Percentiles rank a stretch among this genome's conserved stretches.
Evolutionary conservation across 2,113 vertebrate species (phyloP).

Genomic region (Natator depressus): DNA sequence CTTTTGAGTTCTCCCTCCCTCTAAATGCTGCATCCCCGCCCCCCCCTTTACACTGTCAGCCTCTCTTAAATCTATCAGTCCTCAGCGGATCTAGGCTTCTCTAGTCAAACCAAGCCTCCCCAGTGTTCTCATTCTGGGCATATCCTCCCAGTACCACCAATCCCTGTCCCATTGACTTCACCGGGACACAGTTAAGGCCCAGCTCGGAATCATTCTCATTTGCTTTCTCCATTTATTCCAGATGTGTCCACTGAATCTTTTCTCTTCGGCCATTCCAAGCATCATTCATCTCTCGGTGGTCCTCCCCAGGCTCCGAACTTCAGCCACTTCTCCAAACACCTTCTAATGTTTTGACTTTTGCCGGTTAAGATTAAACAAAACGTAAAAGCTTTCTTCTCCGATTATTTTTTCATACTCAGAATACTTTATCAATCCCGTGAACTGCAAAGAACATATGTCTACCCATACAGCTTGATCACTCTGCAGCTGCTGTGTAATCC

Average conservation of each 20-base stretch:
- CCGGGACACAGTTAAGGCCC: neutral
- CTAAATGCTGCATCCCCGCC: neutral
- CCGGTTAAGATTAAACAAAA: conserved; percentile 70
- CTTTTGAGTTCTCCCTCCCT: neutral
- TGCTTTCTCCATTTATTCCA: conserved; percentile 16
- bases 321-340: conserved; percentile 67
- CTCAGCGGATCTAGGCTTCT: neutral
- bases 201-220: neutral
- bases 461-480: neutral
- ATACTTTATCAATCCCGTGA: conserved; percentile 48
- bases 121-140: conserved; percentile 3
- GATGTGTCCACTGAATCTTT: neutral
- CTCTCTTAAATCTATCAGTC: neutral
- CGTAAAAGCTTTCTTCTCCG: conserved; percentile 69
- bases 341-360: conserved; percentile 67
- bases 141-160: neutral
- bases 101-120: neutral
- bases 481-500: conserved; percentile 3
- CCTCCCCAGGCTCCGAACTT: conserved; percentile 60
- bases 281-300: conserved; percentile 59
- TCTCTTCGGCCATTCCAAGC: neutral
- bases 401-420: conserved; percentile 48
- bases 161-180: conserved; percentile 31
- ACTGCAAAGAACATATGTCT: neutral
- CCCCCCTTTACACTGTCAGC: neutral